These are phyloP conservation scores for Seriola aureovittata DNA, from an alignment of 2,113 vertebrate genomes.

Conservation along the genomic window DNA sequence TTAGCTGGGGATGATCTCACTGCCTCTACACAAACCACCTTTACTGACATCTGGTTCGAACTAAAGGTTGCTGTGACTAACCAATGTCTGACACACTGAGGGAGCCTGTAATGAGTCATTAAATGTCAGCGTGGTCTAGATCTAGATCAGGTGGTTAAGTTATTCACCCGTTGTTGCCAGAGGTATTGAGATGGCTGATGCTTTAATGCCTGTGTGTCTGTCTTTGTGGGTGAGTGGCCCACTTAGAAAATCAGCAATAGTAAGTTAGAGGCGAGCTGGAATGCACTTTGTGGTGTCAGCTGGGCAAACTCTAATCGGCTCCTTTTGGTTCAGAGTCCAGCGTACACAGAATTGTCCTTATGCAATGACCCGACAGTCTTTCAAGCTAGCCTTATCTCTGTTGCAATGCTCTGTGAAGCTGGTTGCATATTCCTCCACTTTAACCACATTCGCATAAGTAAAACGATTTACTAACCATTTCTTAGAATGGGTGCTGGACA, in stretches of 20 bases:
- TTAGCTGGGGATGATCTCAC: neutral
- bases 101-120: conserved; percentile 49
- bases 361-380: conserved; percentile 23
- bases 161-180: conserved; percentile 31
- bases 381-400: conserved; percentile 28
- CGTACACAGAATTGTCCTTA: conserved; percentile 26
- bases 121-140: conserved; percentile 44
- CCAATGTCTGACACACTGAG: neutral
- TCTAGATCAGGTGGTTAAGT: conserved; percentile 39
- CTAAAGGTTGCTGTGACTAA: conserved; percentile 37
- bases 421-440: neutral
- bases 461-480: conserved; percentile 3
- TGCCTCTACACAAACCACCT: neutral
- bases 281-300: conserved; percentile 29
- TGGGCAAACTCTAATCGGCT: conserved; percentile 27
- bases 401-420: conserved; percentile 8
- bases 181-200: conserved; percentile 5
- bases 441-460: neutral
- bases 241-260: conserved; percentile 29
- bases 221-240: conserved; percentile 21
- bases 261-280: neutral
- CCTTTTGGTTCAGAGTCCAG: conserved; percentile 52
- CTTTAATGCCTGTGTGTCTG: neutral
- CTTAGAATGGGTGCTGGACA: neutral
- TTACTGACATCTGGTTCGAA: conserved; percentile 28